phyloP scores from a whole-genome alignment of 2,888 invertebrate genomes.

The Synergus itoensis region DNA sequence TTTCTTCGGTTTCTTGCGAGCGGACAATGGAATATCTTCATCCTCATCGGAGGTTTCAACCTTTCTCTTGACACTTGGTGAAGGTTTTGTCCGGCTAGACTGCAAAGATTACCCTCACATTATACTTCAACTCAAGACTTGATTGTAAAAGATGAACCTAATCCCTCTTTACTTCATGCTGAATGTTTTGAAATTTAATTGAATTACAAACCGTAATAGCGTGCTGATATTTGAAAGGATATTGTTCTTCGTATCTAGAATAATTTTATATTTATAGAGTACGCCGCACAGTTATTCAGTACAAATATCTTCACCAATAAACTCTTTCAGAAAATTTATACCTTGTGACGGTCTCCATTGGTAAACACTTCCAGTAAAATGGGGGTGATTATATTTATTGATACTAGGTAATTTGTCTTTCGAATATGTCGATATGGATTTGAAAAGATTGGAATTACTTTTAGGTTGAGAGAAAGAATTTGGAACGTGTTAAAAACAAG shows the following conservation, averaged over 20 bases:
- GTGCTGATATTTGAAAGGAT: slow-evolving; percentile 18
- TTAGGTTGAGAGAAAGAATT: slow-evolving; percentile 28
- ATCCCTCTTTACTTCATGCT: neutral
- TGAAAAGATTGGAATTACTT: slow-evolving; percentile 4
- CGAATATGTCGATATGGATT: neutral
- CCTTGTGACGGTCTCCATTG: slow-evolving; percentile 25
- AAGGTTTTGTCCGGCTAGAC: slow-evolving; percentile 64
- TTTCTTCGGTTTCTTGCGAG: slow-evolving; percentile 84
- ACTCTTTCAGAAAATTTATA: neutral
- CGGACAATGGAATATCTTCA: slow-evolving; percentile 84
- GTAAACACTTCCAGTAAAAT: slow-evolving; percentile 7
- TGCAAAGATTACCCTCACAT: slow-evolving; percentile 52
- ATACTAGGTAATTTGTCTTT: slow-evolving; percentile 6
- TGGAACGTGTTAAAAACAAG: neutral
- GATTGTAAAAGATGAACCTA: neutral
- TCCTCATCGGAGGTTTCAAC: slow-evolving; percentile 79
- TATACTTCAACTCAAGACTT: neutral
- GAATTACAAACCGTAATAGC: slow-evolving; percentile 13
- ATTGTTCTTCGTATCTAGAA: slow-evolving; percentile 18
- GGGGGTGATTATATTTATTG: neutral
- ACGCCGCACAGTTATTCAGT: neutral
- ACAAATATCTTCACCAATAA: neutral
- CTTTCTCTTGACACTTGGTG: slow-evolving; percentile 77
- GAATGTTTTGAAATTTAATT: slow-evolving; percentile 21
- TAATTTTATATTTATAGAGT: slow-evolving; percentile 1